Conservation (phyloP, 2,797 vertebrate genomes). For the Aphelocoma californica region DNA sequence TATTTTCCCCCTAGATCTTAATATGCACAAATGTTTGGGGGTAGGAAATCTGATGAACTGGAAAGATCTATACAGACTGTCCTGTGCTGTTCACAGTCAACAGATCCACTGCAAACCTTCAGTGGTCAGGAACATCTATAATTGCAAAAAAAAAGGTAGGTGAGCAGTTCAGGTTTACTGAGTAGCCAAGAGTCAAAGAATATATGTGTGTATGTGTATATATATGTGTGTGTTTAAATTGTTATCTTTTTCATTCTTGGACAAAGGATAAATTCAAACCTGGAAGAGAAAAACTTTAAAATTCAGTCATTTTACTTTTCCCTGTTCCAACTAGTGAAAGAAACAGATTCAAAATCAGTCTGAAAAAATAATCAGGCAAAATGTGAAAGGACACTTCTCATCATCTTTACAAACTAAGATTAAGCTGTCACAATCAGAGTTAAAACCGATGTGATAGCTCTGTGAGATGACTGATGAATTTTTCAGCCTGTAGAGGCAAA, state of each 20-base stretch:
- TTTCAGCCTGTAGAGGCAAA: background rate
- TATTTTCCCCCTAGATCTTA: background rate
- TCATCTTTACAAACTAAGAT: slow-evolving; percentile 4
- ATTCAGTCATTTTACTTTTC: background rate
- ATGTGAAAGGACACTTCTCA: background rate
- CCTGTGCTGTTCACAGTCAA: background rate
- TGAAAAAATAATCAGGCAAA: background rate
- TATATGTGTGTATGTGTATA: fast-evolving
- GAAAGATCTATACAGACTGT: background rate
- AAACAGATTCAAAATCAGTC: background rate
- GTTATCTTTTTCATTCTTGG: background rate
- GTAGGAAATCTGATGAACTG: background rate
- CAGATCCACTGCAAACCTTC: background rate
- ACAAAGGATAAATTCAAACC: background rate
- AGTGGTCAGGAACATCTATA: background rate
- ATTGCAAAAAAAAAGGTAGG: background rate
- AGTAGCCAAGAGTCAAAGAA: background rate
- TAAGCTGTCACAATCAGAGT: slow-evolving; percentile 2
- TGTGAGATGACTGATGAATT: background rate
- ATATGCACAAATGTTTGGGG: fast-evolving
- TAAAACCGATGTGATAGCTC: background rate
- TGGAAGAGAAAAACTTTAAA: background rate
- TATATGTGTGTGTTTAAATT: background rate
- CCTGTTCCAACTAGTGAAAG: background rate
- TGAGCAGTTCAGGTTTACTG: background rate